phyloP scores from a whole-genome alignment of 1,140 invertebrate genomes.

The Drosophila albomicans region DNA sequence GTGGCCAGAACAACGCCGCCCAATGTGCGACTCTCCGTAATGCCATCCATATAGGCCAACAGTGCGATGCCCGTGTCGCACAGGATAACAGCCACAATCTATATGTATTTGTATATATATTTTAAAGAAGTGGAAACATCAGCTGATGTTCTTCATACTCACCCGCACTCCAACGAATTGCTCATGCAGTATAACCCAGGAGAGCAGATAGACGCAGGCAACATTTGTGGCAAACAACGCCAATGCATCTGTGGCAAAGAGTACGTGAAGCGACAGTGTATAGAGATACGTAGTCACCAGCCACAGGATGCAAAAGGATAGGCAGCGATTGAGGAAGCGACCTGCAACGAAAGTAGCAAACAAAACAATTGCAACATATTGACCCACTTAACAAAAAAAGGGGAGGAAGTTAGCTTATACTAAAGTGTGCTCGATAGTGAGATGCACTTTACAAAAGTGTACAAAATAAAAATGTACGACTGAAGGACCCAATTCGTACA shows the following conservation, averaged over 20 bases:
- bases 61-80: conserved; percentile 97
- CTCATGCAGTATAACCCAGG: conserved; percentile 98
- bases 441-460: no score
- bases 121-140: not conserved
- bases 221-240: conserved; percentile 97
- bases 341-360: conserved; percentile 85
- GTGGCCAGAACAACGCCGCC: conserved; percentile 96
- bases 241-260: conserved; percentile 96
- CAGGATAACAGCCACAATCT: conserved; percentile 98
- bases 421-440: no score
- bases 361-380: not conserved
- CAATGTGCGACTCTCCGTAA: conserved; percentile 94
- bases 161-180: conserved; percentile 98
- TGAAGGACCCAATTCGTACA: no score
- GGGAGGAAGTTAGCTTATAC: no score
- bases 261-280: conserved; percentile 92
- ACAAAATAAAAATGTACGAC: no score
- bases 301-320: conserved; percentile 95
- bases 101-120: conserved; percentile 7
- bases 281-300: conserved; percentile 97
- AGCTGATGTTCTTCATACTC: conserved; percentile 85
- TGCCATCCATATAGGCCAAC: conserved; percentile 97
- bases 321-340: conserved; percentile 93
- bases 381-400: not conserved
- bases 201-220: conserved; percentile 96